Conservation (phyloP, 2,888 invertebrate genomes). For the Torymus aiolomorphi region DNA sequence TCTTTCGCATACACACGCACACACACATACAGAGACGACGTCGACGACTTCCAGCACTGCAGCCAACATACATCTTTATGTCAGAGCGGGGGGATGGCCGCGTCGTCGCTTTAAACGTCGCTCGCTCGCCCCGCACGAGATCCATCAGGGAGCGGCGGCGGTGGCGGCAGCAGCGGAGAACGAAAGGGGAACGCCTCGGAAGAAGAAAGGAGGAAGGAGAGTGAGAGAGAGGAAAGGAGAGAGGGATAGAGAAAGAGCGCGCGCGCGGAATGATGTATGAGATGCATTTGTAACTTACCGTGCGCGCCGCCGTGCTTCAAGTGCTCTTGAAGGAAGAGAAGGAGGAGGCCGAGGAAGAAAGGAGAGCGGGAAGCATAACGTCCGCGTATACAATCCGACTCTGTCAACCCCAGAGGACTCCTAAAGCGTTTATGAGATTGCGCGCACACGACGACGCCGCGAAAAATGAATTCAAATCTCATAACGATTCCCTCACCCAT, state of each 20-base stretch:
- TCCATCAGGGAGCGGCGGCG: neutral
- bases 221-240: conserved; percentile 36
- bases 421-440: conserved; percentile 19
- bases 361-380: conserved; percentile 1
- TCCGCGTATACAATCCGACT: neutral
- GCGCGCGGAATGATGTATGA: conserved; percentile 65
- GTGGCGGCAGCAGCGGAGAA: no score
- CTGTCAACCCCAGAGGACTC: conserved; percentile 34
- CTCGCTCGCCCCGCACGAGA: neutral
- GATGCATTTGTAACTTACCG: conserved; percentile 67
- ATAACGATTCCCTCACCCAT: neutral
- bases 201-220: conserved; percentile 6
- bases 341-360: conserved; percentile 15
- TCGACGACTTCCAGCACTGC: conserved; percentile 29
- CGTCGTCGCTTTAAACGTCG: conserved; percentile 27
- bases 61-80: conserved; percentile 42
- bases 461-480: conserved; percentile 37
- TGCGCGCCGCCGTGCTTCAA: conserved; percentile 22
- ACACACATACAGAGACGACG: neutral
- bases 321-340: neutral
- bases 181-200: no score
- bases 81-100: conserved; percentile 2
- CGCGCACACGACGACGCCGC: no score
- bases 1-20: no score
- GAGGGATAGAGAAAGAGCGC: conserved; percentile 30